Evolutionary conservation across 2,113 vertebrate genomes (phyloP).

Genomic region (Tenebrosternarchus preto): DNA sequence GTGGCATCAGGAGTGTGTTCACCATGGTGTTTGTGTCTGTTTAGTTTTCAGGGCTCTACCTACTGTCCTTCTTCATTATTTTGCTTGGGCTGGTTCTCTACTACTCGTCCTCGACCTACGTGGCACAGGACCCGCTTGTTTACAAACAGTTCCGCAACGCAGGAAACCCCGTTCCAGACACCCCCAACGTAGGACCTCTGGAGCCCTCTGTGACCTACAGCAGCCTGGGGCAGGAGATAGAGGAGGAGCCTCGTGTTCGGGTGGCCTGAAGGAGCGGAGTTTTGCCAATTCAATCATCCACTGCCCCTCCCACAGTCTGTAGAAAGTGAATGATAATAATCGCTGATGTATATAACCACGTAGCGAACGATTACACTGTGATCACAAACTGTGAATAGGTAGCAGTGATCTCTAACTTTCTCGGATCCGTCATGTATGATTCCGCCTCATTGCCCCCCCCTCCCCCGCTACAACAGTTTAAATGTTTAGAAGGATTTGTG

Average conservation of each 20-base stretch:
- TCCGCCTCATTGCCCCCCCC: constrained; percentile 39
- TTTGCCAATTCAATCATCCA: constrained; percentile 54
- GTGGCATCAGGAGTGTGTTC: background rate
- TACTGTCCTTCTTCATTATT: constrained; percentile 90
- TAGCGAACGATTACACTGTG: constrained; percentile 71
- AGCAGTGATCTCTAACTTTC: constrained; percentile 56
- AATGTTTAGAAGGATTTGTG: constrained; percentile 58
- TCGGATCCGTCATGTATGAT: constrained; percentile 52
- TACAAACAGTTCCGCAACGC: constrained; percentile 96
- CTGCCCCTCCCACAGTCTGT: constrained; percentile 72
- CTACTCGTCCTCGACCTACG: constrained; percentile 88
- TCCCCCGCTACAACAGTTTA: constrained; percentile 40
- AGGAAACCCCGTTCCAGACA: constrained; percentile 79
- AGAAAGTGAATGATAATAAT: constrained; percentile 70
- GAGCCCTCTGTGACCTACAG: constrained; percentile 93
- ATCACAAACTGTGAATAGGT: constrained; percentile 63
- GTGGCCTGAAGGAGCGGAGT: constrained; percentile 74
- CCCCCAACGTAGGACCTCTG: constrained; percentile 72
- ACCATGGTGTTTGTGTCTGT: constrained; percentile 28
- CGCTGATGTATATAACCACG: constrained; percentile 75
- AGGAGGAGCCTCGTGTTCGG: constrained; percentile 83
- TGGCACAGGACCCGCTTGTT: constrained; percentile 90
- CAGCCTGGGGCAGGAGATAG: constrained; percentile 85
- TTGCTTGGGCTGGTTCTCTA: constrained; percentile 89
- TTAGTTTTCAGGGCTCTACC: constrained; percentile 94